Evolutionary conservation across 2,797 vertebrate genomes (phyloP).

Genomic region (Dicrostonyx torquatus): DNA sequence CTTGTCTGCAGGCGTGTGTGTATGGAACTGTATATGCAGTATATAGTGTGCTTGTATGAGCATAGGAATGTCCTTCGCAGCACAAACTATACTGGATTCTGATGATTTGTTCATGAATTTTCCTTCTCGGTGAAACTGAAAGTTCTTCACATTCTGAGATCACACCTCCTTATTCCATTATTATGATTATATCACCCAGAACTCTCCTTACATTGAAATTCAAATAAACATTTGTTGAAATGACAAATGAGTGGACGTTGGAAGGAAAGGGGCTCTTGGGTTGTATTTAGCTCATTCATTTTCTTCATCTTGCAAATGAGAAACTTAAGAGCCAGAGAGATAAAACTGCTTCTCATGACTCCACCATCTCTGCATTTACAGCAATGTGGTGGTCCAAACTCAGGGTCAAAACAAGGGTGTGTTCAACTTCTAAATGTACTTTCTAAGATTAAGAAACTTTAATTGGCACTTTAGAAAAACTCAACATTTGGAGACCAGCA

Average conservation of each 20-base stretch:
- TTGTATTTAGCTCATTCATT: background rate
- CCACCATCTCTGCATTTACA: background rate
- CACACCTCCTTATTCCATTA: constrained; percentile 18
- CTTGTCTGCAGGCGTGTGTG: background rate
- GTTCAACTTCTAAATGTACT: background rate
- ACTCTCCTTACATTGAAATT: constrained; percentile 41
- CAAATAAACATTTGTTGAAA: constrained; percentile 52
- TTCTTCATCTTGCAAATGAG: constrained; percentile 33
- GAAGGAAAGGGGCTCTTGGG: background rate
- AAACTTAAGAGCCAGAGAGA: background rate
- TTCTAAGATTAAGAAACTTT: constrained; percentile 17
- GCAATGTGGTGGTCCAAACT: too few species aligned
- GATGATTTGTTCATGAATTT: background rate
- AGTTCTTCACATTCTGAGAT: constrained; percentile 19
- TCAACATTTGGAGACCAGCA: background rate
- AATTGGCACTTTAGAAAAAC: background rate
- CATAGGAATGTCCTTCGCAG: background rate
- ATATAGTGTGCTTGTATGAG: too few species aligned
- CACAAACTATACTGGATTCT: background rate
- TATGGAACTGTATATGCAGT: too few species aligned
- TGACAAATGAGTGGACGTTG: background rate
- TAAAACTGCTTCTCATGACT: background rate
- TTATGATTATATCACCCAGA: constrained; percentile 2
- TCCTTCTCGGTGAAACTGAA: background rate
- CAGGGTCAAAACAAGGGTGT: background rate